These are phyloP conservation scores for Trichoplusia ni DNA, from an alignment of 1,140 invertebrate species.

Conservation along the genomic window DNA sequence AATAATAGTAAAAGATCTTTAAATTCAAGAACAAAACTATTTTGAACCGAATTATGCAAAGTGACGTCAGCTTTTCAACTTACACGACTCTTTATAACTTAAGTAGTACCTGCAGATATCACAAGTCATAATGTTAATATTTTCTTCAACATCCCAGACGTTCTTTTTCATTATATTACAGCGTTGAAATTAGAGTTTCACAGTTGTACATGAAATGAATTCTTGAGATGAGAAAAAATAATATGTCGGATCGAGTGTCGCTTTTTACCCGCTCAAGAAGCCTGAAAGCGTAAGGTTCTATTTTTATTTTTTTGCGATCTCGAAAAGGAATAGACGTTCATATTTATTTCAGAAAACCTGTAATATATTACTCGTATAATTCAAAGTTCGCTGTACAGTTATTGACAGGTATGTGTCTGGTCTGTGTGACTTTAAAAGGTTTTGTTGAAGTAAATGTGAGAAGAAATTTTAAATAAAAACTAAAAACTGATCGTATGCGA, in stretches of 20 bases:
- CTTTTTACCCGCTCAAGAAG: not conserved
- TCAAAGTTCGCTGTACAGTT: too few relatives aligned
- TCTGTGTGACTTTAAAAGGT: too few relatives aligned
- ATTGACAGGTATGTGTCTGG: too few relatives aligned
- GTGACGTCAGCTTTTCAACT: too few relatives aligned
- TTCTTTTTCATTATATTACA: constrained; percentile 60
- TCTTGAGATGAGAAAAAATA: constrained; percentile 43
- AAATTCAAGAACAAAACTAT: too few relatives aligned
- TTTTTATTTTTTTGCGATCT: not conserved
- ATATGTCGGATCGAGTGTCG: constrained; percentile 42
- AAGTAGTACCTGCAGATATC: too few relatives aligned
- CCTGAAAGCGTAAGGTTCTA: not conserved
- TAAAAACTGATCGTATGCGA: too few relatives aligned
- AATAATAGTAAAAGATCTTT: too few relatives aligned
- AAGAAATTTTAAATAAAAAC: too few relatives aligned
- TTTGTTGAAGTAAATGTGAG: too few relatives aligned
- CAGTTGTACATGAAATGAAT: constrained; percentile 52
- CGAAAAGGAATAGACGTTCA: constrained; percentile 1
- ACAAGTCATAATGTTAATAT: constrained; percentile 71
- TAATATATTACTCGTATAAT: too few relatives aligned
- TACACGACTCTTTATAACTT: not conserved
- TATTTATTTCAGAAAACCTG: not conserved
- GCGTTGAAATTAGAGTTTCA: constrained; percentile 62
- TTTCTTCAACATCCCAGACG: constrained; percentile 53
- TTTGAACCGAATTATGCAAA: too few relatives aligned